Conservation (phyloP, 2,888 invertebrate genomes). For the Cephus rjabovi region DNA sequence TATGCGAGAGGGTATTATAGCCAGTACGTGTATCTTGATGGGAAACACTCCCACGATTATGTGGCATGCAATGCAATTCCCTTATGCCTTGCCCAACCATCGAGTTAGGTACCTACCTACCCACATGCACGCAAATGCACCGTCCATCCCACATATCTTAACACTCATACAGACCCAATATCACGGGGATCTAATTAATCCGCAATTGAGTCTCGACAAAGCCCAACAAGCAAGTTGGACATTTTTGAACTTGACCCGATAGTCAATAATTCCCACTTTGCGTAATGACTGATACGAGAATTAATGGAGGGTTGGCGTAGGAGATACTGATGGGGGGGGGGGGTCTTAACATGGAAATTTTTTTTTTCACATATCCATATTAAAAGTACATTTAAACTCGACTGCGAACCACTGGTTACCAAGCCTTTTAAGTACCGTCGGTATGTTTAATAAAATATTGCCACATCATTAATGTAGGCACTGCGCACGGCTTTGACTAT, state of each 20-base stretch:
- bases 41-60: constrained; percentile 64
- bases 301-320: too few species aligned
- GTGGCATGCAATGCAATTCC: constrained; percentile 62
- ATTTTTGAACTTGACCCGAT: too few species aligned
- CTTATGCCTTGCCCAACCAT: constrained; percentile 51
- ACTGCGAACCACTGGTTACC: constrained; percentile 33
- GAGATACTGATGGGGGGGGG: too few species aligned
- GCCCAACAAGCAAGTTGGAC: too few species aligned
- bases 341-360: too few species aligned
- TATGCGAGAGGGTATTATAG: constrained; percentile 56
- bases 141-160: constrained; percentile 9
- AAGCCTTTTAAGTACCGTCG: constrained; percentile 30
- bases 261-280: too few species aligned
- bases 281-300: too few species aligned
- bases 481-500: constrained; percentile 25
- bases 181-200: too few species aligned
- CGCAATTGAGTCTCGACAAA: too few species aligned
- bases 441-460: constrained; percentile 43
- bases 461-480: constrained; percentile 43
- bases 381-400: too few species aligned
- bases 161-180: neutral
- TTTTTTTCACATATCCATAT: too few species aligned
- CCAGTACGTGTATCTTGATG: constrained; percentile 60
- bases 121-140: constrained; percentile 36
- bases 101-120: constrained; percentile 33